Base-by-base conservation (phyloP, 2,113 vertebrate species). In the Nothobranchius furzeri region DNA sequence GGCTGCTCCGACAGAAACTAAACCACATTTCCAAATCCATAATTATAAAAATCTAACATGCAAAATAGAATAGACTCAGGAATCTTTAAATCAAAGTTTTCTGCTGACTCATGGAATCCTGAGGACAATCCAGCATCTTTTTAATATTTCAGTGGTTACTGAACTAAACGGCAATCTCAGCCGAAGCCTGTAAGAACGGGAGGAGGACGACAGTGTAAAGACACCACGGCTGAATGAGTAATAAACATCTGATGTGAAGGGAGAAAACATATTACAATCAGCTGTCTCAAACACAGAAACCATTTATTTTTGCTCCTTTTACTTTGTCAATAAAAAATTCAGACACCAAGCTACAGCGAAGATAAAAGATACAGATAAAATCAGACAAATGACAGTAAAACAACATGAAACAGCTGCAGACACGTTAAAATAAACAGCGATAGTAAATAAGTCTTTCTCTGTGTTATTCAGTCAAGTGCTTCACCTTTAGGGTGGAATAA, bases 231-330 rank as follows among this genome's bases (percentile, higher is more conserved):
- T 73, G 67, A 68, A 78, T 56, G 65, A 60, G 20, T 54, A 25
- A 64, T 13, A 58, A 59, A n/a, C 43, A 60, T 25, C 42, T 17
- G 4, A 68, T 53, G 35, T 46, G n/a, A 48, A 47, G 7, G 3
- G 67, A 68, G 25, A 49, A 51, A 17, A 25, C 46, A 12, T 7
- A 63, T 60, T 14, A 62, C 25, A 43, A 58, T 76, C 45, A 60
- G 12, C 50, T 1, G 17, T 66, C 61, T 60, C 48, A 42, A 70
- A 73, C 3, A 15, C 14, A 36, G 37, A 81, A 87, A 80, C 49
- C 15, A 57, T 89, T 90, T 89, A 89, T 90, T 88, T 20, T 83
- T 81, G 42, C 36, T 78, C 51, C 37, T 66, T 81, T 80, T 57
- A 79, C 64, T 75, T 14, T 12, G 40, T 65, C 48, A 79, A 37